A percentile compares a stretch with the other conserved stretches of the same genome.
These are phyloP conservation scores for Microcebus ravelobensis DNA, from an alignment of 2,113 vertebrate genomes.

Conservation along the genomic window DNA sequence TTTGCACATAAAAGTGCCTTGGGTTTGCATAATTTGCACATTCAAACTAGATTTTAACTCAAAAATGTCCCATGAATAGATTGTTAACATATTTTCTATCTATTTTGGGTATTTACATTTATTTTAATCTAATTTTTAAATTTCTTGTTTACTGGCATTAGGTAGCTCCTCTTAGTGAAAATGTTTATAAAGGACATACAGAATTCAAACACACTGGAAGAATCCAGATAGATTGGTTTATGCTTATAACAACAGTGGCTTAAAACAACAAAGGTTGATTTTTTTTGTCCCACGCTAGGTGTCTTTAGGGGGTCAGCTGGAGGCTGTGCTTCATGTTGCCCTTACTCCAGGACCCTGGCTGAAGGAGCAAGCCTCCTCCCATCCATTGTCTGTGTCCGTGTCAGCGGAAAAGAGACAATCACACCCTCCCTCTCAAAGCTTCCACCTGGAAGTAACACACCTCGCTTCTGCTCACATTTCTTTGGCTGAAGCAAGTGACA, in stretches of 20 bases:
- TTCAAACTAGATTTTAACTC: conserved; percentile 55
- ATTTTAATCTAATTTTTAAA: background rate
- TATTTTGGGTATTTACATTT: conserved; percentile 36
- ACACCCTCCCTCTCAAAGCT: background rate
- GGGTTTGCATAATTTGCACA: conserved; percentile 48
- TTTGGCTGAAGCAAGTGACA: background rate
- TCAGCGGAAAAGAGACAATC: background rate
- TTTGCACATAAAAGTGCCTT: conserved; percentile 60
- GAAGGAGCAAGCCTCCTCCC: background rate
- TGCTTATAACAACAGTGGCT: background rate
- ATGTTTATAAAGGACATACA: conserved; percentile 1
- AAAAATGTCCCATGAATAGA: background rate
- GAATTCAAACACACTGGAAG: background rate
- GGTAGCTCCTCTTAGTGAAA: conserved; percentile 16
- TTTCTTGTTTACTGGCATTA: conserved; percentile 18
- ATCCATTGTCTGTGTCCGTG: background rate
- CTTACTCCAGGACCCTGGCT: background rate
- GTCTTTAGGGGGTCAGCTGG: background rate
- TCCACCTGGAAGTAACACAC: background rate
- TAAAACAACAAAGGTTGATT: background rate
- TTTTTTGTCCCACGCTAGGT: background rate
- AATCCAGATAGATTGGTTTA: background rate
- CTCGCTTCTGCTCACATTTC: background rate
- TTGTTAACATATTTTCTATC: background rate
- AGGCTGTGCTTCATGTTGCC: background rate